Evolutionary conservation across 2,113 vertebrate species (phyloP).

Genomic region (Odobenus rosmarus): DNA sequence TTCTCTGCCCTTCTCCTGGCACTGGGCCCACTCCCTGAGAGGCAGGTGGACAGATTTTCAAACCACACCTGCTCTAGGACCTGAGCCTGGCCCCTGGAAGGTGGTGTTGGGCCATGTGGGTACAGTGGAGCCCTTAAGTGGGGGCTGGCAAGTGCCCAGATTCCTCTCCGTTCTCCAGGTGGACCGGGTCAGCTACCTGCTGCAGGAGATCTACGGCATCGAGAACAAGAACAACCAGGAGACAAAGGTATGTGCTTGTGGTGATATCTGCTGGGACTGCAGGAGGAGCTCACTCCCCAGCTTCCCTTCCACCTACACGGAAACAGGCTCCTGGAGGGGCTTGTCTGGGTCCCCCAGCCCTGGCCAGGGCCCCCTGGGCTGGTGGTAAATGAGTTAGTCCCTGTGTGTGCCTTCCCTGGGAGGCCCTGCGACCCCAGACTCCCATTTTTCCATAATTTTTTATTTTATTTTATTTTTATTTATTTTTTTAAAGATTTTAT

Average conservation of each 20-base stretch:
- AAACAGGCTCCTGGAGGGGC: background rate
- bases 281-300: rapidly evolving
- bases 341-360: background rate
- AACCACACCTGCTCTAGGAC: background rate
- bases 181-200: conserved; percentile 97
- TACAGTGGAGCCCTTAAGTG: background rate
- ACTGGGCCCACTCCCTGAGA: background rate
- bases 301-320: background rate
- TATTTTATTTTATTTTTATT: too few species aligned
- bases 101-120: background rate
- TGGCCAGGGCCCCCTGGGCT: background rate
- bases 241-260: conserved; percentile 90
- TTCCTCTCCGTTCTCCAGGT: conserved; percentile 86
- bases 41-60: rapidly evolving
- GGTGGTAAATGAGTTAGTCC: background rate
- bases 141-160: background rate
- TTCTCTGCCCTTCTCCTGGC: background rate
- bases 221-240: conserved; percentile 99
- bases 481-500: too few species aligned
- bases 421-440: background rate
- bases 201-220: conserved; percentile 99
- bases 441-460: background rate
- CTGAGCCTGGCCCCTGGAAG: background rate
- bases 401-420: background rate
- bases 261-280: rapidly evolving